A percentile compares a stretch with the other conserved stretches of the same genome.
Evolutionary conservation across 2,888 invertebrate species (phyloP).

Genomic region (Julus scandinavius): DNA sequence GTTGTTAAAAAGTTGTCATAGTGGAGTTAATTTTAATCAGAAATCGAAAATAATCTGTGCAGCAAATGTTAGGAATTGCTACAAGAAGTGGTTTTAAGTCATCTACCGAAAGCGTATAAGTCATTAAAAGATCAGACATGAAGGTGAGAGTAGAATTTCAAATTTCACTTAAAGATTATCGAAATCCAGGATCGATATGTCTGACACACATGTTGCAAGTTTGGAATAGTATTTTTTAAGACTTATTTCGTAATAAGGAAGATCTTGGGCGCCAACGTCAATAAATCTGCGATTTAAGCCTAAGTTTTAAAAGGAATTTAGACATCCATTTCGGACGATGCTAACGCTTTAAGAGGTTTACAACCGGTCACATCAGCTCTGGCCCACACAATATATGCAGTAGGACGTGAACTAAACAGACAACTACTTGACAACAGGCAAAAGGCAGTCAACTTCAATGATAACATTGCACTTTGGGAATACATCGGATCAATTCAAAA

Average conservation of each 20-base stretch:
- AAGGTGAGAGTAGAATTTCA: background rate
- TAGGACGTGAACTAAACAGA: background rate
- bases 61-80: background rate
- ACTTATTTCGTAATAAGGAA: background rate
- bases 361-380: background rate
- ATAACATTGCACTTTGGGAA: background rate
- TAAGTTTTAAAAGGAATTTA: background rate
- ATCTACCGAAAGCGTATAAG: background rate
- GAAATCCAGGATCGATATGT: background rate
- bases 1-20: too few relatives aligned
- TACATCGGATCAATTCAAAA: background rate
- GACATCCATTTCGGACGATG: background rate
- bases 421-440: background rate
- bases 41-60: background rate
- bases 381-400: background rate
- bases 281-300: background rate
- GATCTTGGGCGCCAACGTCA: background rate
- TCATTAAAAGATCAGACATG: background rate
- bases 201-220: background rate
- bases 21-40: background rate
- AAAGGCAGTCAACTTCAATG: background rate
- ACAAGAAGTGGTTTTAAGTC: background rate
- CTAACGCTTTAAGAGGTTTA: background rate
- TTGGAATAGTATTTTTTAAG: background rate
- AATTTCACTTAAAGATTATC: constrained; percentile 14